Evolutionary conservation across 2,113 vertebrate genomes (phyloP).

Genomic region (Echinops telfairi): DNA sequence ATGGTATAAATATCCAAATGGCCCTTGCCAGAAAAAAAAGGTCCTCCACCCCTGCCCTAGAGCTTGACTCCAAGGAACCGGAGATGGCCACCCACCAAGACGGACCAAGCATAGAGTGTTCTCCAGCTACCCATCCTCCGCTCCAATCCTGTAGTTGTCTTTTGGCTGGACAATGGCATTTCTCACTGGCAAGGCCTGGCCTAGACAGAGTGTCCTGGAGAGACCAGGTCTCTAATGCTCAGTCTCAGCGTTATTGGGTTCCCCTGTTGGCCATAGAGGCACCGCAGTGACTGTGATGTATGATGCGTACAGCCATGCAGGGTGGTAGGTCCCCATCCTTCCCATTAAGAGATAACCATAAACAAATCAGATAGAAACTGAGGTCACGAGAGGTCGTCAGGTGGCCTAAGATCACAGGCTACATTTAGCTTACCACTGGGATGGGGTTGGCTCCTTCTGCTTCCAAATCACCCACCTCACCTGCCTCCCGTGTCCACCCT

Average conservation of each 20-base stretch:
- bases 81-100: neutral
- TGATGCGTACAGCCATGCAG: too few relatives aligned
- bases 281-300: neutral
- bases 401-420: neutral
- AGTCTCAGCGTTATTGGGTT: neutral
- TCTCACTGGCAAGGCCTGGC: neutral
- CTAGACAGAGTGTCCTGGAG: neutral
- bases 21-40: too few relatives aligned
- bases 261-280: neutral
- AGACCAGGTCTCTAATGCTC: neutral
- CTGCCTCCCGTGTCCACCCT: neutral
- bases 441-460: neutral
- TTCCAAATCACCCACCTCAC: neutral
- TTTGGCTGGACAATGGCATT: slow-evolving; percentile 22
- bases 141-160: too few relatives aligned
- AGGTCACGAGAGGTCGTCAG: neutral
- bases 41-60: too few relatives aligned
- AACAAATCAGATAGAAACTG: neutral
- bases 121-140: neutral
- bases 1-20: too few relatives aligned
- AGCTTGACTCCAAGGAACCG: neutral
- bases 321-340: neutral
- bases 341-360: neutral
- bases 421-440: neutral
- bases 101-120: neutral